A percentile compares a stretch with the other conserved stretches of the same genome.
These are phyloP conservation scores for Polydrusus pterygomalis DNA, from an alignment of 2,888 invertebrate genomes.

Conservation along the genomic window DNA sequence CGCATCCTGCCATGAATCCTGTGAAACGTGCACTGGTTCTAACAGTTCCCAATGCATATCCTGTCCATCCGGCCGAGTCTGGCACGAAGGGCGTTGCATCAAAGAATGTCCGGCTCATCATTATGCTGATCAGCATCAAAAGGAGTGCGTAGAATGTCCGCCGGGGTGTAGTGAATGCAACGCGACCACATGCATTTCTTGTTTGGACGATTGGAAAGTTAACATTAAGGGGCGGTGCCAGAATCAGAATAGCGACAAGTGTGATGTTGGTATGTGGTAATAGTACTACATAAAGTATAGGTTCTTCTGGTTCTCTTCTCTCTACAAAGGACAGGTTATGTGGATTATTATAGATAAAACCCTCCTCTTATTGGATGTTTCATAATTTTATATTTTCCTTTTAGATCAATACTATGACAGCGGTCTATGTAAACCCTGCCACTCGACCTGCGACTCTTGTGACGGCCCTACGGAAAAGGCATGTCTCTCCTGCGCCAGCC, in stretches of 20 bases:
- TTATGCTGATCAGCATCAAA: constrained; percentile 85
- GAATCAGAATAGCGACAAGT: constrained; percentile 81
- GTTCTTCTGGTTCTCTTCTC: too few species aligned
- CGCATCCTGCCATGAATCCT: constrained; percentile 85
- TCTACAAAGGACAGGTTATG: too few species aligned
- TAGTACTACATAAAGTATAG: too few species aligned
- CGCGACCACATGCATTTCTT: constrained; percentile 82
- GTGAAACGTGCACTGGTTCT: constrained; percentile 87
- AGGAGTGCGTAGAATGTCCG: constrained; percentile 87
- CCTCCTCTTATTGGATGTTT: too few species aligned
- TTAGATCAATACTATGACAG: constrained; percentile 84
- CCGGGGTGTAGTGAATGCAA: constrained; percentile 86
- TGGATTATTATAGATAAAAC: too few species aligned
- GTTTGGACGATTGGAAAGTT: constrained; percentile 83
- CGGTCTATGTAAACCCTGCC: constrained; percentile 83
- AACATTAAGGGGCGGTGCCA: constrained; percentile 86
- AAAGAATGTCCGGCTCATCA: constrained; percentile 83
- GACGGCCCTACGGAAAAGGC: constrained; percentile 83
- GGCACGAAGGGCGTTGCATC: constrained; percentile 83
- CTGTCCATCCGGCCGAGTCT: constrained; percentile 83
- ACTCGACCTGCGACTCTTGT: constrained; percentile 88
- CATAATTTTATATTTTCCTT: constrained; percentile 58
- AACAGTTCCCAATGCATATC: constrained; percentile 87
- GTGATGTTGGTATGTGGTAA: constrained; percentile 77
- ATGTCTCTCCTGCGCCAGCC: constrained; percentile 84